Base-by-base conservation (phyloP, 1,140 invertebrate species). In the Elymnias hypermnestra region DNA sequence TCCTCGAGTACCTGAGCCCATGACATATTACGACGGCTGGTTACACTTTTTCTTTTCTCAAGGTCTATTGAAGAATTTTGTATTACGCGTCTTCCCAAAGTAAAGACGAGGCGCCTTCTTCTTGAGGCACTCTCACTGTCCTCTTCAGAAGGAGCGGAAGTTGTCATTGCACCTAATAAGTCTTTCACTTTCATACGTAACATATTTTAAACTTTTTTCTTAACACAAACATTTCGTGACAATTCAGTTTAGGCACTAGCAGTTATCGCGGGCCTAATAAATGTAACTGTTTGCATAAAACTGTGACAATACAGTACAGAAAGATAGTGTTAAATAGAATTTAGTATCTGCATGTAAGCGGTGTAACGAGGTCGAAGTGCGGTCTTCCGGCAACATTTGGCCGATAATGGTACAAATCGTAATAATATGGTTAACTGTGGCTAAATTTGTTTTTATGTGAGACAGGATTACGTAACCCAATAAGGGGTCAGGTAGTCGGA, bases 1-100 rank as follows among this genome's bases (percentile, higher is more conserved):
- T 83, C 78, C 40, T 77, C 70, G 5, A 78, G 28, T 12, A 83
- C 78, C 47, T 75, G 66, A 1, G 59, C 68, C 75, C 75, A 79
- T 26, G 49, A 57, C 33, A 69, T 44, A 4, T 63, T n/a, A n/a
- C n/a, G 63, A 22, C 51, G 60, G 23, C 63, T 76, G 17, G 40
- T 35, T 12, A 53, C 52, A 17, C 53, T 46, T 12, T 35, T 41
- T 38, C 52, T 36, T 52, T 49, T 57, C 5, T 52, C 31, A 14
- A 7, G 5, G 13, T 49, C 29, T n/a, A 23, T 2, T 26, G 37
- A 13, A 18, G 33, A 21, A 7, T 43, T 45, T 15, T 35, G 13
- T 12, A 49, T 14, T 26, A 45, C n/a, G 10, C 10, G 5, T 19
- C 17, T 52, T 4, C 40, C 43, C 44, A 53, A 50, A 44, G 53